These are phyloP conservation scores for Loripinus fragilis DNA, from an alignment of 2,888 invertebrate species.

Conservation along the genomic window DNA sequence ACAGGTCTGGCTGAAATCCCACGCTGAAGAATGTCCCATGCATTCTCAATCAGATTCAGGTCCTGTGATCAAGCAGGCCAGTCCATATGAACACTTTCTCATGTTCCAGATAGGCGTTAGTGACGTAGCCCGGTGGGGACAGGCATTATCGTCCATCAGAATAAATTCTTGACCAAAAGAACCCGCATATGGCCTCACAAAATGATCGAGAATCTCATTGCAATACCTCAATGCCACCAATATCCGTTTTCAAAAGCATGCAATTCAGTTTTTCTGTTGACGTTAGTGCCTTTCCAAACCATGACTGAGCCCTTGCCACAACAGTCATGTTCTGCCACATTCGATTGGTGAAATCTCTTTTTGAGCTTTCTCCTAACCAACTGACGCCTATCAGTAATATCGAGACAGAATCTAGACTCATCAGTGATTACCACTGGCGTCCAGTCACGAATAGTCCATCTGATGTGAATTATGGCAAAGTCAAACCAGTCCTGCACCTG, in stretches of 20 bases:
- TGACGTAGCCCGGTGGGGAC: neutral
- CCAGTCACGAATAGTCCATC: neutral
- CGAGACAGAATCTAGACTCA: too few relatives aligned
- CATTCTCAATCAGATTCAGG: too few relatives aligned
- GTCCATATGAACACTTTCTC: conserved; percentile 19
- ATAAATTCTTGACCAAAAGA: neutral
- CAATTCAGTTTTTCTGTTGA: neutral
- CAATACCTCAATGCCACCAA: neutral
- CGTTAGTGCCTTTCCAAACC: neutral
- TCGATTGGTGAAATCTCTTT: neutral
- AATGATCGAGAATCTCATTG: neutral
- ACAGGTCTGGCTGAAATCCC: conserved; percentile 10
- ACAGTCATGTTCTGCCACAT: neutral
- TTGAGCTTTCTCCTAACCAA: neutral
- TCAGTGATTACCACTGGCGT: too few relatives aligned
- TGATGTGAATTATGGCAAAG: neutral
- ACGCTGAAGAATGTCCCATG: conserved; percentile 21
- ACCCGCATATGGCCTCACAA: neutral
- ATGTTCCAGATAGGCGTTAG: conserved; percentile 3
- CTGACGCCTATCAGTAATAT: neutral
- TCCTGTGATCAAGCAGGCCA: conserved; percentile 22
- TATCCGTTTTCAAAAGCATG: neutral
- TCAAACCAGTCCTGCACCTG: neutral
- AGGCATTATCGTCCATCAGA: neutral
- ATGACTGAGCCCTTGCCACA: neutral